Evolutionary conservation across 2,797 vertebrate genomes (phyloP), one percentile per base, ranked within the genome.

Genomic region (Pipistrellus nathusii): DNA sequence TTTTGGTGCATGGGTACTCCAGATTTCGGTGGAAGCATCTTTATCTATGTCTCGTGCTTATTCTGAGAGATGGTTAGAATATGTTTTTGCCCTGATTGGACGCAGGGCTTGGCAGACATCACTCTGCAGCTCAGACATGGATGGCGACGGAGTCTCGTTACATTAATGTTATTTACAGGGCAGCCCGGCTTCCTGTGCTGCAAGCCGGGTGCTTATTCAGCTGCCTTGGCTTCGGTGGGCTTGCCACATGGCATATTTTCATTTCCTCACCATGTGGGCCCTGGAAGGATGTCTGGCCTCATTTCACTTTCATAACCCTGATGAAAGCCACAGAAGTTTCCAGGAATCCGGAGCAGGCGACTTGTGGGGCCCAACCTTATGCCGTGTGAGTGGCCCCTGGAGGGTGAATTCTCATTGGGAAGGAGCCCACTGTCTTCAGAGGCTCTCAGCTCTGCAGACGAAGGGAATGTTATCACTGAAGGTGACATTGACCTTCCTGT

Each of bases 121-220:
- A 73, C 48, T 95, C 90, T 91, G 5, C 93, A 97, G 92, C 95
- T 95, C 89, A 75, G 73, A 95, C 91, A 18, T 77, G 94, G 97
- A 94, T 96, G 98, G 96, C 95, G 97, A 96, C 94, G 95, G 95
- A 96, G 96, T 94, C 97, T 96, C 90, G 87, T 97, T 97, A 95
- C 83, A 66, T 77, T 98, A 97, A 98, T 98, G 97, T 97, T 97
- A 95, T 98, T 98, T 98, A 97, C 96, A 97, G 97, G 95, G 93
- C 96, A 90, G 97, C 81, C 93, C 27, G 85, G 87, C 94, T 98
- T 98, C 97, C 98, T 98, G 95, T 97, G 97, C 96, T 92, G 83
- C 84, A 96, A 96, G 95, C 94, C 93, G 90, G 91, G 95, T 98
- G 98, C 98, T 98, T 98, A 97, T 97, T 98, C 98, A 98, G 98